These are phyloP conservation scores for Encarsia formosa DNA, from an alignment of 2,888 invertebrate species.

Conservation along the genomic window DNA sequence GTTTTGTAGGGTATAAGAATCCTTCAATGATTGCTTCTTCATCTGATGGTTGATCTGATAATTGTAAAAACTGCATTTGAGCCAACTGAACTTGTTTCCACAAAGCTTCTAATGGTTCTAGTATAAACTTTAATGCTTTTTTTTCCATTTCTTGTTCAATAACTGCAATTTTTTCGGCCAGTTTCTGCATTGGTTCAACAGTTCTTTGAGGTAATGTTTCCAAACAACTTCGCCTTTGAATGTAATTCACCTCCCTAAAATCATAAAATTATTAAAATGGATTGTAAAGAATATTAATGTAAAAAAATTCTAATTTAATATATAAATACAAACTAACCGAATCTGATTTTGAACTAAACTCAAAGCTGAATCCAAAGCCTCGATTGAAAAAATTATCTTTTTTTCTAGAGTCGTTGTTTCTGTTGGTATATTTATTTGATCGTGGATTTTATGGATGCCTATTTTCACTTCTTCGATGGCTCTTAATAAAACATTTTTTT, in stretches of 20 bases:
- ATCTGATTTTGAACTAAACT: constrained; percentile 35
- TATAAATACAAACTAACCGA: constrained; percentile 19
- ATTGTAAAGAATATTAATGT: neutral
- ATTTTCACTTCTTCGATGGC: constrained; percentile 35
- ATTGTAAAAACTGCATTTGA: constrained; percentile 37
- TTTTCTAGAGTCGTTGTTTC: constrained; percentile 13
- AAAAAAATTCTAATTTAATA: neutral
- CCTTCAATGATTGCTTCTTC: constrained; percentile 47
- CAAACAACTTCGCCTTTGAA: constrained; percentile 28
- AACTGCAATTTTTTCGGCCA: constrained; percentile 33
- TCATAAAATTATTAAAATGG: neutral
- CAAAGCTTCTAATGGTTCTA: constrained; percentile 40
- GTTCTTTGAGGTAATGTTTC: constrained; percentile 32
- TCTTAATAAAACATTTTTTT: constrained; percentile 37
- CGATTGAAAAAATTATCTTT: constrained; percentile 28
- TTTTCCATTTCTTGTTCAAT: constrained; percentile 37
- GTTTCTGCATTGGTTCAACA: constrained; percentile 33
- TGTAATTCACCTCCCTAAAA: constrained; percentile 35
- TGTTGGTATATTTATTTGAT: constrained; percentile 23
- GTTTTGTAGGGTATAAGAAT: constrained; percentile 44
- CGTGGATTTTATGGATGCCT: constrained; percentile 29
- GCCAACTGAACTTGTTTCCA: constrained; percentile 42
- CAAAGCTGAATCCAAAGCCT: constrained; percentile 32
- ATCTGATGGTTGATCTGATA: constrained; percentile 37
- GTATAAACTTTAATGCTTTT: constrained; percentile 32